Evolutionary conservation across 2,113 vertebrate genomes (phyloP).

Genomic region (Orycteropus afer): DNA sequence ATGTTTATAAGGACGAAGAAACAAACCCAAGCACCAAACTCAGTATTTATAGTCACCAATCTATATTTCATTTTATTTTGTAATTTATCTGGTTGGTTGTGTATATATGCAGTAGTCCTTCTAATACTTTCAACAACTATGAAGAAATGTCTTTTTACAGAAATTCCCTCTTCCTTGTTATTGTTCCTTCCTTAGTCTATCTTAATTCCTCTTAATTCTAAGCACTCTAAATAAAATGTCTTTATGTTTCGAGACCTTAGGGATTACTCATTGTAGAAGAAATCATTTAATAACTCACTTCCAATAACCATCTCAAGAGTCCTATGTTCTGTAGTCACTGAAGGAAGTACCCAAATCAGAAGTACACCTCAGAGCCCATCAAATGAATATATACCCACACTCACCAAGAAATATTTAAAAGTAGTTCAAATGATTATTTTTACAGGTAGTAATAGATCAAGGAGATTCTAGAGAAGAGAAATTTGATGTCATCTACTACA

Average conservation of each 20-base stretch:
- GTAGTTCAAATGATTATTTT: conserved; percentile 2
- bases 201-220: conserved; percentile 43
- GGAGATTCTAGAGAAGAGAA: not conserved
- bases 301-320: not conserved
- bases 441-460: not conserved
- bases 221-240: conserved; percentile 26
- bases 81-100: not conserved
- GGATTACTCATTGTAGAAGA: conserved; percentile 15
- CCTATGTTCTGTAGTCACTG: not conserved
- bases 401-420: conserved; percentile 13
- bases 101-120: not conserved
- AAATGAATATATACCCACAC: not conserved
- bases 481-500: not conserved
- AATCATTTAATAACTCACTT: conserved; percentile 23
- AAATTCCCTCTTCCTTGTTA: not conserved
- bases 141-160: not conserved
- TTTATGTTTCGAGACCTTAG: not conserved
- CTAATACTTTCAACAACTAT: not conserved
- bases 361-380: not conserved
- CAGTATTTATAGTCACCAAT: not conserved
- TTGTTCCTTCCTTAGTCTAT: not conserved
- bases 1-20: not conserved
- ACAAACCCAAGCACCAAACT: not conserved
- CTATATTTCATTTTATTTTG: conserved; percentile 20
- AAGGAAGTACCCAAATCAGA: not conserved